Evolutionary conservation across 2,113 vertebrate genomes (phyloP).

Genomic region (Tricholaema leucomelas): DNA sequence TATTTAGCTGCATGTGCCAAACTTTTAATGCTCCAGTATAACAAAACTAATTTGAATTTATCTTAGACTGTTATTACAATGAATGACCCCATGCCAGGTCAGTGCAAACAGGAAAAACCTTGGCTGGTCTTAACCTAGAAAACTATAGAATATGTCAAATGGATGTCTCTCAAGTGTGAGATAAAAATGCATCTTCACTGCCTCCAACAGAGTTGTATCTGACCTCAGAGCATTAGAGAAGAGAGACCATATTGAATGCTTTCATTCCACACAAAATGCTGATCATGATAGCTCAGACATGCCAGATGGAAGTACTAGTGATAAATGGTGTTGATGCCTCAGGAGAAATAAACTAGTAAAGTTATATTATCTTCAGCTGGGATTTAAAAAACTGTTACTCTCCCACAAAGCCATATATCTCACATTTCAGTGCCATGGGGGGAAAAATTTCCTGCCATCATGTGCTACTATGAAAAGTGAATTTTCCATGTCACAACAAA

Average conservation of each 20-base stretch:
- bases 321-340: conserved; percentile 77
- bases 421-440: conserved; percentile 46
- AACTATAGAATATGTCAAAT: conserved; percentile 66
- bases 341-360: conserved; percentile 75
- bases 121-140: conserved; percentile 61
- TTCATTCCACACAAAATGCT: conserved; percentile 78
- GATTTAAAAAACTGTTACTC: conserved; percentile 75
- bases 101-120: conserved; percentile 67
- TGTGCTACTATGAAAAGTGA: background rate
- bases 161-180: conserved; percentile 65
- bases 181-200: conserved; percentile 71
- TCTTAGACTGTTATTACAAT: conserved; percentile 56
- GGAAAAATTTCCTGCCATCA: background rate
- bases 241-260: conserved; percentile 67
- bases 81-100: conserved; percentile 64
- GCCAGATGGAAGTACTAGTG: conserved; percentile 74
- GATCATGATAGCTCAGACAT: conserved; percentile 74
- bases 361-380: conserved; percentile 75
- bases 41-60: background rate
- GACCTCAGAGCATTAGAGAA: conserved; percentile 71
- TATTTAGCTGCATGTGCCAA: background rate
- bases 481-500: background rate
- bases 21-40: background rate
- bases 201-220: conserved; percentile 64
- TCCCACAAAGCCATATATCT: conserved; percentile 44